Evolutionary conservation across 2,113 vertebrate genomes (phyloP), one percentile per base, ranked within the genome.

Genomic region (Euleptes europaea): DNA sequence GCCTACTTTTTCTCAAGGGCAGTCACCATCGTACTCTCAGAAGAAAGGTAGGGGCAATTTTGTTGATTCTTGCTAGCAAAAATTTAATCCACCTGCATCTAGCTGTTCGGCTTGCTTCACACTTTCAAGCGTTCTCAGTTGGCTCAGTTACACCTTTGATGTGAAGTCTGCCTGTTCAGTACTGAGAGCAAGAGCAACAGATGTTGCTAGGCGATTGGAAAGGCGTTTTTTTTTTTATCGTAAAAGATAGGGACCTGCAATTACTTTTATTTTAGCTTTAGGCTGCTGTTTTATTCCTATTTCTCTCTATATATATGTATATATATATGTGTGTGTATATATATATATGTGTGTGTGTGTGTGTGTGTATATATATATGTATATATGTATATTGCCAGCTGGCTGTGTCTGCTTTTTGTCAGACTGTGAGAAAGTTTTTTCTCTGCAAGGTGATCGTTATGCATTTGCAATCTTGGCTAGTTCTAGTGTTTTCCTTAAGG

Each of bases 1-100:
- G 93, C 91, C 97, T 76, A 97, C 98, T 96, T 97, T 97, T 95
- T 95, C 97, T 93, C 97, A 98, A 96, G 97, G 97, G 92, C 98
- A 97, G 93, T 99, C 98, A 95, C 97, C 98, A 91, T 96, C 98
- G 89, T 97, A 94, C 85, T 95, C 94, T 11, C 96, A 97, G 87
- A 98, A 96, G 96, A 99, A 98, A 99, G 99, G 99, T 99, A 99
- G 87, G 94, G 91, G 93, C 87, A 90, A 74, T 94, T 93, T 93
- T 87, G 51, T n/a, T 57, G 51, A 71, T 84, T 94, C 93, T 94
- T 65, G 81, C 85, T 95, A 88, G 78, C 79, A 81, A 60, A 0
- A 78, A 63, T 26, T 74, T 47, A 69, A 85, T 26, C 13, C 5
- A 84, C 88, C 87, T 76, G 67, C 0, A 65, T 89, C 85, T 80